phyloP scores from a whole-genome alignment of 30 jellyfish, hydroid and myxozoan species.

The Cassiopea andromeda region DNA sequence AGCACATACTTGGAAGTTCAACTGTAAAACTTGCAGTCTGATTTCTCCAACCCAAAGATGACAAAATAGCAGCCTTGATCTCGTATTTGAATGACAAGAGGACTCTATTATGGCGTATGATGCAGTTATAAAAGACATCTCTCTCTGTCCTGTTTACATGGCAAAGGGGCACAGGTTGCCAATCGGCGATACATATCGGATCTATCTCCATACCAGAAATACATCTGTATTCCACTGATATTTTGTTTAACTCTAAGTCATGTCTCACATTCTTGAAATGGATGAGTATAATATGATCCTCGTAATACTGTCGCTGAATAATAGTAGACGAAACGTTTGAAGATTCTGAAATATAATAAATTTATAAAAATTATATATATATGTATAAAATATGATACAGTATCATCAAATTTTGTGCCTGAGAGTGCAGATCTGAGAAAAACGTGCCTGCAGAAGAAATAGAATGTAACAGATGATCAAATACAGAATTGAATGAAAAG shows the following conservation, averaged over 20 bases:
- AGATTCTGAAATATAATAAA: neutral
- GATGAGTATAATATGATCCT: constrained; percentile 30
- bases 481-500: no score
- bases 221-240: constrained; percentile 28
- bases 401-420: neutral
- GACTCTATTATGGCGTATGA: neutral
- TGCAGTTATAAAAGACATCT: constrained; percentile 12
- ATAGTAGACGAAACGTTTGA: constrained; percentile 16
- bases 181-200: constrained; percentile 7
- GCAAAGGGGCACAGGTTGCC: constrained; percentile 47
- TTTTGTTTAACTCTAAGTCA: neutral
- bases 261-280: constrained; percentile 7
- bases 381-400: neutral
- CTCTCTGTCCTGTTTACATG: neutral
- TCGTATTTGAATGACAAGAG: constrained; percentile 13
- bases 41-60: constrained; percentile 32
- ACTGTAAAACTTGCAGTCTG: constrained; percentile 11
- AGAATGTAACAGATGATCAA: no score
- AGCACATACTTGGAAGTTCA: constrained; percentile 11
- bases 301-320: constrained; percentile 42
- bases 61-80: constrained; percentile 9
- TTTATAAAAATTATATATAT: neutral
- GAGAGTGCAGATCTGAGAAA: neutral
- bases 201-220: neutral
- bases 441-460: no score